Base-by-base conservation (phyloP, 2,113 vertebrate genomes). In the Pseudorhombus dupliciocellatus region DNA sequence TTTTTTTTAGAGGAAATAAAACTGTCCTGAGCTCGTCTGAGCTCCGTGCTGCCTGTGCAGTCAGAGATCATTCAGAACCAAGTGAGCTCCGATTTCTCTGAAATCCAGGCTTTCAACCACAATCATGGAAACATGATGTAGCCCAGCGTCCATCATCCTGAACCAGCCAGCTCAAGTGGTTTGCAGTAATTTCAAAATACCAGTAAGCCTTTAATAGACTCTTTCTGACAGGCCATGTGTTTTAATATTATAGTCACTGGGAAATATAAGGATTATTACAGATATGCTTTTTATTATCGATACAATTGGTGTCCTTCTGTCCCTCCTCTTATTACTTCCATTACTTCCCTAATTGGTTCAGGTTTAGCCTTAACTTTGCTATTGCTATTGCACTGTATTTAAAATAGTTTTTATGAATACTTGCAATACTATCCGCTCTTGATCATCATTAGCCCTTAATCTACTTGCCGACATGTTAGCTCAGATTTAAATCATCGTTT, bases 81-180 rank as follows among this genome's bases (percentile, higher is more conserved):
- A 81, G 65, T 69, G 50, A 73, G 31, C 37, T 80, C 22, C 50
- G 53, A 70, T 83, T 78, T 82, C 72, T 71, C 57, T 15, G 44
- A 81, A 75, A 77, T 79, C 34, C 69, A 77, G 66, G 28, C 63
- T 61, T 81, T 80, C 20, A 71, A 60, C 77, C 81, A 75, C 64
- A 78, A 12, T 66, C 30, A 72, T 68, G 74, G 79, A 86, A 84
- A 84, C 58, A 81, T 75, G 50, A 63, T 75, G 62, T 58, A 62
- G 42, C 21, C 31, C 69, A 71, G 40, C 31, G 1, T 69, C 14
- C 44, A 64, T 71, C 62, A 74, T 40, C 37, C 40, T 58, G 31
- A 54, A 65, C 78, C 74, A 46, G 40, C 44, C 37, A 64, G 30
- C 53, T 65, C 53, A 50, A 75, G 66, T 59, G 72, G 76, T 85